Conservation (phyloP, 2,797 vertebrate species). For the Glossophaga mutica region DNA sequence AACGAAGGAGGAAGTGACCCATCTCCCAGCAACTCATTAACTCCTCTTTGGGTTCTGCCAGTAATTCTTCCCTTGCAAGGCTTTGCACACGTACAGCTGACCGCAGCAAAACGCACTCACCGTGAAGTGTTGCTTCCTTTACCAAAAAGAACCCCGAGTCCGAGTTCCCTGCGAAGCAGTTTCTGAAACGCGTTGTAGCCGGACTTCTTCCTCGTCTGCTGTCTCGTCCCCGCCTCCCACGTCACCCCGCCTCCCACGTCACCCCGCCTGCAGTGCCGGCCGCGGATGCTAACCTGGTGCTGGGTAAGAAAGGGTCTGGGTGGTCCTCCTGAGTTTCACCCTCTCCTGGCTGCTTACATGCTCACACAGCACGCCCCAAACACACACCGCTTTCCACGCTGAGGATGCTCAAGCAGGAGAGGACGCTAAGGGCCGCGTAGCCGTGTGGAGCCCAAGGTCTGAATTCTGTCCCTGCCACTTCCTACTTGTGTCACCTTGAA, state of each 20-base stretch:
- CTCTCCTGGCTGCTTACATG: background rate
- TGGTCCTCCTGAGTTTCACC: background rate
- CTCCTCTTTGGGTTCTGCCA: background rate
- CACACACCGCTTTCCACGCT: background rate
- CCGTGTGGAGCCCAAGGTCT: background rate
- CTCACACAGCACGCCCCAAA: background rate
- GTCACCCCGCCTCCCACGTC: background rate
- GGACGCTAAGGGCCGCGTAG: background rate
- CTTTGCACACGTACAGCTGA: background rate
- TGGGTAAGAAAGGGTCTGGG: background rate
- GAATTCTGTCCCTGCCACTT: background rate
- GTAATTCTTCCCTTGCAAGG: background rate
- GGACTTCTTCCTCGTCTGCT: background rate
- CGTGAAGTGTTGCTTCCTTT: background rate
- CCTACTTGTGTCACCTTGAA: background rate
- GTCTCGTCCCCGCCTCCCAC: background rate
- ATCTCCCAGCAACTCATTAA: background rate
- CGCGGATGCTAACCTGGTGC: background rate
- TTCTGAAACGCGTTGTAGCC: background rate
- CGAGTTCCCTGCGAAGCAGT: background rate
- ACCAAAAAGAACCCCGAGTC: background rate
- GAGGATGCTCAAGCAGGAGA: background rate
- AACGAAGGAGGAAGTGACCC: background rate
- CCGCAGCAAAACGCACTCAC: background rate
- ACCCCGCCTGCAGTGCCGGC: background rate